A percentile compares a stretch with the other conserved stretches of the same genome.
Evolutionary conservation across 2,797 vertebrate genomes (phyloP).

Genomic region (Lepidocolaptes lacrymiger): DNA sequence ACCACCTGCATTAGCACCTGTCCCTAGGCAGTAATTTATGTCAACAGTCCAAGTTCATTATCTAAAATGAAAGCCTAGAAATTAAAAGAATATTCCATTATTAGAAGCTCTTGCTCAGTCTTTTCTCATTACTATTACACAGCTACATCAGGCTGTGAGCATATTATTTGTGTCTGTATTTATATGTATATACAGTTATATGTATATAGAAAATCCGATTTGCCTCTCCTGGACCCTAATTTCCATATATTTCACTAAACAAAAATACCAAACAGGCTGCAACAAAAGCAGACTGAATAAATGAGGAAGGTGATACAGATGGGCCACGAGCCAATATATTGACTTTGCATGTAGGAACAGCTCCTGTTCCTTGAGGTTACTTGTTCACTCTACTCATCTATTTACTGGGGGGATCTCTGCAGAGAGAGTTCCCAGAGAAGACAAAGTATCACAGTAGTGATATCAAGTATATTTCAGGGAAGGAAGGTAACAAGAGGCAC

Average conservation of each 20-base stretch:
- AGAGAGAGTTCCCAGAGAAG: neutral
- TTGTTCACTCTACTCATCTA: neutral
- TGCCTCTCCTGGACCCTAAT: neutral
- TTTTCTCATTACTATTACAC: neutral
- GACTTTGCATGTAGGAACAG: neutral
- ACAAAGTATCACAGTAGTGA: neutral
- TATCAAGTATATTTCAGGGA: neutral
- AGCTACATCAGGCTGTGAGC: neutral
- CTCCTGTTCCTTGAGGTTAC: neutral
- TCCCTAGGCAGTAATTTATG: neutral
- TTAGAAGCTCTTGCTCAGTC: neutral
- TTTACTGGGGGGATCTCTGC: neutral
- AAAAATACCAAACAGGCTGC: neutral
- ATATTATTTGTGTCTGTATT: rapidly evolving
- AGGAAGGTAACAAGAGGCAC: neutral
- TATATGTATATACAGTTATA: neutral
- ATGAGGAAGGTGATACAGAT: neutral
- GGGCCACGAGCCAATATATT: rapidly evolving
- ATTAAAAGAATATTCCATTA: conserved; percentile 7
- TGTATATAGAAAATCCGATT: neutral
- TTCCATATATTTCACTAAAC: neutral
- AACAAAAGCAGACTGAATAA: neutral
- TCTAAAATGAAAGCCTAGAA: neutral
- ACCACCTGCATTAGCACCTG: neutral
- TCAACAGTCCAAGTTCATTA: neutral